A percentile compares a stretch with the other conserved stretches of the same genome.
phyloP scores from a whole-genome alignment of 2,113 vertebrate species.

The Albula glossodonta region DNA sequence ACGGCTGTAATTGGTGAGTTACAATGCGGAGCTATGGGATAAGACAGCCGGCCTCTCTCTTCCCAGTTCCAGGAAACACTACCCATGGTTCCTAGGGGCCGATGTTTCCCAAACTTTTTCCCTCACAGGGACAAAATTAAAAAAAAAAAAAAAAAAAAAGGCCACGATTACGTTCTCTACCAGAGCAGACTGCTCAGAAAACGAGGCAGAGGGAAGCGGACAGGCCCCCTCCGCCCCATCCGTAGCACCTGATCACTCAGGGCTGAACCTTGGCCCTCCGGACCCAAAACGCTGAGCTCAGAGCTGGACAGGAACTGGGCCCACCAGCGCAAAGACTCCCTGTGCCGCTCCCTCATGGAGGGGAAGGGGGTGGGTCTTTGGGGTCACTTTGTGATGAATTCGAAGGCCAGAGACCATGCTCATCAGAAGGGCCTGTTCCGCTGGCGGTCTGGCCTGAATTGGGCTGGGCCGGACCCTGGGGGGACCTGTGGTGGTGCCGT shows the following conservation, averaged over 20 bases:
- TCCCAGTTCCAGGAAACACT: conserved; percentile 26
- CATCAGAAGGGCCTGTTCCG: neutral
- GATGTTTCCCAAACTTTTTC: neutral
- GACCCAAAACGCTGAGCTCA: neutral
- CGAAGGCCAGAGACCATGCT: too few relatives aligned
- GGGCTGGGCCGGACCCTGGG: too few relatives aligned
- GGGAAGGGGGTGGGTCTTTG: too few relatives aligned
- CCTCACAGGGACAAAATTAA: neutral
- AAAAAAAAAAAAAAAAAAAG: neutral
- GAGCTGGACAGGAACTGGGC: neutral
- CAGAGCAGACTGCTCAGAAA: neutral
- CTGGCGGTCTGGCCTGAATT: neutral
- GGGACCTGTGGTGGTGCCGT: neutral
- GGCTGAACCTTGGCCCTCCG: neutral
- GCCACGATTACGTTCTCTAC: too few relatives aligned
- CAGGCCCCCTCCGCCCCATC: conserved; percentile 23
- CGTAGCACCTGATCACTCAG: conserved; percentile 38
- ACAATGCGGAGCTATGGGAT: conserved; percentile 20
- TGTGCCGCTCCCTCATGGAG: neutral
- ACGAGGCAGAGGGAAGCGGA: conserved; percentile 29
- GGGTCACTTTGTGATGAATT: neutral
- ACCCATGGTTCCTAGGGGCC: conserved; percentile 21
- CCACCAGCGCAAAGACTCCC: neutral
- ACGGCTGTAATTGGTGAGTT: conserved; percentile 31
- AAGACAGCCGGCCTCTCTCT: neutral